These are phyloP conservation scores for Drosophila biarmipes DNA, from an alignment of 1,140 invertebrate species.

Conservation along the genomic window DNA sequence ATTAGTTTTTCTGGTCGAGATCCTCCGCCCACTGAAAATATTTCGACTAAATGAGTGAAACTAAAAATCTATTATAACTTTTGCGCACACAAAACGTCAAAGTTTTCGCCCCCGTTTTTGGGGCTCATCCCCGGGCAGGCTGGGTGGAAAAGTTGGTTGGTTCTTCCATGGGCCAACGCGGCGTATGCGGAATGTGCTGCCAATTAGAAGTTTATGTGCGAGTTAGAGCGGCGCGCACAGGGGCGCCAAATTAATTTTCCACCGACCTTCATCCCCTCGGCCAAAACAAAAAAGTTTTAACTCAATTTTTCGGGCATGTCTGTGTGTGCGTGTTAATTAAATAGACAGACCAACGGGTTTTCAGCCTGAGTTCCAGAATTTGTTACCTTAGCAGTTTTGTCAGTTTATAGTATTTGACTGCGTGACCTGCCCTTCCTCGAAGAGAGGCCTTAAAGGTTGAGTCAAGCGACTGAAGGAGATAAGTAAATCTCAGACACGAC, in stretches of 20 bases:
- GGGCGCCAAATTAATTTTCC: constrained; percentile 70
- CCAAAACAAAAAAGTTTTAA: constrained; percentile 52
- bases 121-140: constrained; percentile 15
- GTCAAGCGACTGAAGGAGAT: constrained; percentile 4
- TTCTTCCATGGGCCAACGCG: constrained; percentile 52
- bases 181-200: constrained; percentile 76
- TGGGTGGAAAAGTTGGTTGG: constrained; percentile 27
- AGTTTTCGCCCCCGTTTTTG: constrained; percentile 32
- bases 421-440: constrained; percentile 22
- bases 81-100: constrained; percentile 65
- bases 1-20: constrained; percentile 54
- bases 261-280: not conserved
- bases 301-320: constrained; percentile 56
- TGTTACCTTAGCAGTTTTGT: constrained; percentile 63
- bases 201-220: constrained; percentile 80
- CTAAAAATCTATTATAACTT: constrained; percentile 82
- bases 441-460: constrained; percentile 27
- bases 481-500: constrained; percentile 47
- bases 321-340: constrained; percentile 74
- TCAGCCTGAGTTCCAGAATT: constrained; percentile 27
- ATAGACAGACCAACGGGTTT: constrained; percentile 38
- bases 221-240: constrained; percentile 39
- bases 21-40: constrained; percentile 28
- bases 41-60: constrained; percentile 65
- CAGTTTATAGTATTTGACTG: constrained; percentile 75